These are phyloP conservation scores for Antheraea mylitta DNA, from an alignment of 1,140 invertebrate genomes.

Conservation along the genomic window DNA sequence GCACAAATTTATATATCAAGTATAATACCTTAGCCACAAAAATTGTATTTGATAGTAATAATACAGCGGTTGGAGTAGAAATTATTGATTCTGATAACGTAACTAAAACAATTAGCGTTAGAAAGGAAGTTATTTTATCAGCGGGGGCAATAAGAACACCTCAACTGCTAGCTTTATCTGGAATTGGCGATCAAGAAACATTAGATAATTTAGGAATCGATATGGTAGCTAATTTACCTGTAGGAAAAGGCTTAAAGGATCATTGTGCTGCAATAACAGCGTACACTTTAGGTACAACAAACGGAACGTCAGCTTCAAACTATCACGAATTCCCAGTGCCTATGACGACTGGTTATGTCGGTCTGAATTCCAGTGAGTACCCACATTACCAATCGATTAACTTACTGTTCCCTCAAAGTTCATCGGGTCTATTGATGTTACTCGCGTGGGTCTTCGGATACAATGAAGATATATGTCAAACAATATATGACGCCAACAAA, in stretches of 20 bases:
- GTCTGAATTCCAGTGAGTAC: background rate
- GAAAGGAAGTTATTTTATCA: slow-evolving; percentile 17
- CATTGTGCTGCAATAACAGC: slow-evolving; percentile 1
- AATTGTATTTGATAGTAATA: slow-evolving; percentile 70
- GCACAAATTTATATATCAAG: slow-evolving; percentile 84
- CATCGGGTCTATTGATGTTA: slow-evolving; percentile 12
- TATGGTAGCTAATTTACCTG: slow-evolving; percentile 14
- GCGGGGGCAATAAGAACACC: slow-evolving; percentile 16
- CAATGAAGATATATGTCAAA: slow-evolving; percentile 12
- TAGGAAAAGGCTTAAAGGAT: slow-evolving; percentile 18
- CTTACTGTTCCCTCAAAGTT: slow-evolving; percentile 15
- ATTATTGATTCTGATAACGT: slow-evolving; percentile 59
- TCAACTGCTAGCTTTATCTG: slow-evolving; percentile 16
- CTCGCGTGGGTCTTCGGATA: slow-evolving; percentile 13
- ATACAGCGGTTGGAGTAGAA: slow-evolving; percentile 19
- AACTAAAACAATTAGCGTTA: slow-evolving; percentile 8
- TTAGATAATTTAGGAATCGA: slow-evolving; percentile 9
- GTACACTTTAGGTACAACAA: background rate
- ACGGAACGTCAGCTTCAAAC: background rate
- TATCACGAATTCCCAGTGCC: slow-evolving; percentile 10
- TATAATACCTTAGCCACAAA: slow-evolving; percentile 79
- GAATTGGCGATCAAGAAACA: slow-evolving; percentile 10
- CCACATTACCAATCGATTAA: slow-evolving; percentile 20
- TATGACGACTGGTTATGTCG: slow-evolving; percentile 5
- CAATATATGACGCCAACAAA: background rate